Percentiles rank a stretch among this genome's conserved stretches.
Conservation (phyloP, 1,140 invertebrate species). For the Coelopa frigida region DNA sequence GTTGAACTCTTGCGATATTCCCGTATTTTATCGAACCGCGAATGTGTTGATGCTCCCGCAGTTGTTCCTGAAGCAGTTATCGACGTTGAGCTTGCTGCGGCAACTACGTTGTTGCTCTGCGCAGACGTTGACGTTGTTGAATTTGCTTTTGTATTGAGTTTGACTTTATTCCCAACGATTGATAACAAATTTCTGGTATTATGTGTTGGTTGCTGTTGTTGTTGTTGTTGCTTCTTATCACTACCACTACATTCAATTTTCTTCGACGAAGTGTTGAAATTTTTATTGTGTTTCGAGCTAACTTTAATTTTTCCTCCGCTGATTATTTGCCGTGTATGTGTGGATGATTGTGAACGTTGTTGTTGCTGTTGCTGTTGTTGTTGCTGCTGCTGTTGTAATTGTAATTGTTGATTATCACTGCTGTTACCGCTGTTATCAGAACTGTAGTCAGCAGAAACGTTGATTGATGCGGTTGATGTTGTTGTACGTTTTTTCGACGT, state of each 20-base stretch:
- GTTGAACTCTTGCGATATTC: slow-evolving; percentile 27
- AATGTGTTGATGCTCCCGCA: slow-evolving; percentile 1
- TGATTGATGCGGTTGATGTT: slow-evolving; percentile 6
- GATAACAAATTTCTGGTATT: slow-evolving; percentile 12
- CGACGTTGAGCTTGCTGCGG: slow-evolving; percentile 2
- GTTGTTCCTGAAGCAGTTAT: slow-evolving; percentile 3
- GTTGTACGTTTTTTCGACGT: slow-evolving; percentile 13
- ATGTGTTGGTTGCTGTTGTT: slow-evolving; percentile 2
- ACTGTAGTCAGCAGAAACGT: not conserved
- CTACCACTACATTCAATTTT: slow-evolving; percentile 12
- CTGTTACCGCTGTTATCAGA: slow-evolving; percentile 6
- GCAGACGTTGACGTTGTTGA: slow-evolving; percentile 13
- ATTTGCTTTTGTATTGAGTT: slow-evolving; percentile 14
- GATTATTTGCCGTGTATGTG: slow-evolving; percentile 5
- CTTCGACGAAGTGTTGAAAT: too few species aligned
- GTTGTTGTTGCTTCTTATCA: slow-evolving; percentile 11
- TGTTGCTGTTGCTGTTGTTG: not conserved
- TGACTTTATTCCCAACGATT: slow-evolving; percentile 12
- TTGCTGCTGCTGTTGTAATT: not conserved
- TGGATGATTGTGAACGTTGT: not conserved
- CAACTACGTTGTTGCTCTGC: slow-evolving; percentile 6
- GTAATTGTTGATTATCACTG: not conserved
- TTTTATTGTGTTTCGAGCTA: slow-evolving; percentile 11
- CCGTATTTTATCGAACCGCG: slow-evolving; percentile 16
- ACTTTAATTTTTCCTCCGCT: slow-evolving; percentile 10